Percentiles rank a stretch among this genome's conserved stretches.
phyloP scores from a whole-genome alignment of 2,888 invertebrate genomes.

The Harpalus rubripes region DNA sequence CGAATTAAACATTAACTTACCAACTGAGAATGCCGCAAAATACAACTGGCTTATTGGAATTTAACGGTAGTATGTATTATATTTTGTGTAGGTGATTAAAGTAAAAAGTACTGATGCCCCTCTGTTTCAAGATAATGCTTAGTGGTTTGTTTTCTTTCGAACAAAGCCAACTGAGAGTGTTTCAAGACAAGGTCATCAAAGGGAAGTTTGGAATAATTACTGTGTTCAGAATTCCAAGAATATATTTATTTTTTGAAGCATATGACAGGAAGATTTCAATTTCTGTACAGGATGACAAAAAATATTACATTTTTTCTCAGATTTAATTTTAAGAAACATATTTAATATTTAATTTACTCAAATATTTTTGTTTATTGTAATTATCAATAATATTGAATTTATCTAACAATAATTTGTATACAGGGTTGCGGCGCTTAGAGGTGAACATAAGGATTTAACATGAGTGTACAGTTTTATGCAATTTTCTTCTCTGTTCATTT shows the following conservation, averaged over 20 bases:
- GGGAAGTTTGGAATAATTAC: slow-evolving; percentile 29
- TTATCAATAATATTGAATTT: no score
- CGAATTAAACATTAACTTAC: not conserved
- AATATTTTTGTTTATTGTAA: no score
- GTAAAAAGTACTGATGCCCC: slow-evolving; percentile 57
- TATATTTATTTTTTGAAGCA: not conserved
- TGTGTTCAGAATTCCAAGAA: not conserved
- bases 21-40: not conserved
- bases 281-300: not conserved
- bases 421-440: no score
- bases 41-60: slow-evolving; percentile 63
- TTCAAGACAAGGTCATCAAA: slow-evolving; percentile 30
- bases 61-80: slow-evolving; percentile 71
- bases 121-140: slow-evolving; percentile 39
- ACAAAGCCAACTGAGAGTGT: slow-evolving; percentile 13
- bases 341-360: no score
- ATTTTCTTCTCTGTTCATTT: no score
- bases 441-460: no score
- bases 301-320: not conserved
- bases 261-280: slow-evolving; percentile 3
- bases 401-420: no score
- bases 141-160: slow-evolving; percentile 38
- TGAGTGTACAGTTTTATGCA: no score
- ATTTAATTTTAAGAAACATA: not conserved
- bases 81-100: slow-evolving; percentile 70